Base-by-base conservation (phyloP, 1,140 invertebrate species). In the Chymomyza costata region DNA sequence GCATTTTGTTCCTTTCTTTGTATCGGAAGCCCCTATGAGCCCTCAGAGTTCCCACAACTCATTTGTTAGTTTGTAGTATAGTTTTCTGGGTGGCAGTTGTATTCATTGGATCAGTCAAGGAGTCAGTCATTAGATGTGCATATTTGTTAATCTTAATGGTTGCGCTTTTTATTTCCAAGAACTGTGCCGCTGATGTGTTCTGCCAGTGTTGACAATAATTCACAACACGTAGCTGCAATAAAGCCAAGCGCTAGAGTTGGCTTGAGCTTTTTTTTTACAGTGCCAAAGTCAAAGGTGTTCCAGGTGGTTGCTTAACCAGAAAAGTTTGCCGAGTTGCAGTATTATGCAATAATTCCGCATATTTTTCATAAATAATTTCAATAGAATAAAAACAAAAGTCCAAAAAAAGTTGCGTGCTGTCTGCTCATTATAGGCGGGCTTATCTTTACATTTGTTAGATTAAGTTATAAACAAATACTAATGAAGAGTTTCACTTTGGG, bases 401-500 rank as follows among this genome's bases (percentile, higher is more conserved):
- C 17, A 40, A 18, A 10, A 40, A 11, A 15, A 39, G 13, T 1
- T 76, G 71, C 71, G 71, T 78, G 71, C 64, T 54, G 37, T 47
- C 47, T 16, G 39, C 62, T 63, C 62, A 63, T 78, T 68, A 47
- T 44, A 49, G 52, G 37, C 41, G 53, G 45, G 35, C 45, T 67
- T 41, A 50, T 64, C 64, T 67, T 73, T 64, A 74, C 68, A 73
- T 73, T 69, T 52, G 50, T 32, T 80, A 64, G 71, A 78, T 78
- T 78, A 78, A 80, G 66, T 78, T 78, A 78, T 78, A 78, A 80
- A 71, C 66, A 80, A 78, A 78, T 78, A 80, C 71, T 78, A 78
- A 78, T 78, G 71, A 78, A 78, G 71, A 80, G 71, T 64, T 61
- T 78, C 63, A 56, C 50, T 37, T 18, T 1, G 13, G 13, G 3